Conservation (phyloP, 1,140 invertebrate genomes). For the Drosophila bipectinata region DNA sequence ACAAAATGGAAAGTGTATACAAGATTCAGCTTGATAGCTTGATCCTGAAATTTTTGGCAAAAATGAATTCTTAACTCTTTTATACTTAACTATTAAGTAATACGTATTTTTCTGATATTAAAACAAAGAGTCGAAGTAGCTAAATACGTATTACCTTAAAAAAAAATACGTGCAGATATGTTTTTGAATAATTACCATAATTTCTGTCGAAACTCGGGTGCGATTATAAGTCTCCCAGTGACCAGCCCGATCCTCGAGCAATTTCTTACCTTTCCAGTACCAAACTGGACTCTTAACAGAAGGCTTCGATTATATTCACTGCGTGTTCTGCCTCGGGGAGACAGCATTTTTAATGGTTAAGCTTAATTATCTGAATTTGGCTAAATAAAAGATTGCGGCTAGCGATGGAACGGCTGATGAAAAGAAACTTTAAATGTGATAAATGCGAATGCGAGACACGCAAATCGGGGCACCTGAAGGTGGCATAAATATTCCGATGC, state of each 20-base stretch:
- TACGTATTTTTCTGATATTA: no score
- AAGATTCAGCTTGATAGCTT: no score
- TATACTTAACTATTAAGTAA: no score
- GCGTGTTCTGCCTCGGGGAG: constrained; percentile 20
- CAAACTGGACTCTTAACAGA: neutral
- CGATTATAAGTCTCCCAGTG: neutral
- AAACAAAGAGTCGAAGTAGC: neutral
- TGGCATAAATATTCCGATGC: constrained; percentile 22
- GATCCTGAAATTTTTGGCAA: no score
- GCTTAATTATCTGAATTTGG: constrained; percentile 15
- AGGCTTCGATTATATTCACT: constrained; percentile 2
- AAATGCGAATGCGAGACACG: constrained; percentile 41
- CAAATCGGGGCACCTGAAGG: constrained; percentile 9
- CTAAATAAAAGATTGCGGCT: constrained; percentile 21
- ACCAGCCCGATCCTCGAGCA: neutral
- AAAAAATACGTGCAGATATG: neutral
- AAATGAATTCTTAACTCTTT: no score
- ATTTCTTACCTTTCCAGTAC: neutral
- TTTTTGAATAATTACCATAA: neutral
- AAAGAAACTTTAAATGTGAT: constrained; percentile 50
- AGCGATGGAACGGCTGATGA: constrained; percentile 18
- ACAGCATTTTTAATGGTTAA: constrained; percentile 16
- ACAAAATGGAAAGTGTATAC: no score
- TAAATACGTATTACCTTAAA: neutral
- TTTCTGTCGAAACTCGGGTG: neutral